Evolutionary conservation across 2,113 vertebrate genomes (phyloP).

Genomic region (Myotis yumanensis): DNA sequence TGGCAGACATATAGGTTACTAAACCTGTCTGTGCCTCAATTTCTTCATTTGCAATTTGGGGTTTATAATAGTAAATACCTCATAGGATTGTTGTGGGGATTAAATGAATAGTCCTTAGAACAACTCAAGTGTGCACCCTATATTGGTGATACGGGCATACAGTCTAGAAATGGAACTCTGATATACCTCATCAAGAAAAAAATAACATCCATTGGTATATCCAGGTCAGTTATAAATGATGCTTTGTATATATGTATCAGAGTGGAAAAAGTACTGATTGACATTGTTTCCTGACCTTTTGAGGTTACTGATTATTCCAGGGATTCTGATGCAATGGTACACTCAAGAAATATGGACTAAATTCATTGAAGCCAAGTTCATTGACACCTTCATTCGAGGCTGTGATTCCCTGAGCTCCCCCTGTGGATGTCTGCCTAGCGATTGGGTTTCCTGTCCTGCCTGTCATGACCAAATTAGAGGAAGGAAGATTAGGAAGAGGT

Average conservation of each 20-base stretch:
- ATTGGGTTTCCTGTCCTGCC: background rate
- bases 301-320: background rate
- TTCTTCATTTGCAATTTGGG: background rate
- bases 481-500: background rate
- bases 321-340: constrained; percentile 15
- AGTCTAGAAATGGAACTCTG: background rate
- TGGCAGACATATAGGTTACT: background rate
- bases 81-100: background rate
- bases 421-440: background rate
- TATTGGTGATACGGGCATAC: background rate
- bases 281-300: constrained; percentile 1
- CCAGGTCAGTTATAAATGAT: background rate
- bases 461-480: background rate
- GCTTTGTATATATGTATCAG: background rate
- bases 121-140: background rate
- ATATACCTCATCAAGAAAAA: background rate
- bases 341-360: constrained; percentile 39
- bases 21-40: background rate
- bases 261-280: background rate
- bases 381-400: background rate
- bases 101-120: background rate
- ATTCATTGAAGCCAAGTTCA: background rate
- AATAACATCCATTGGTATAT: background rate
- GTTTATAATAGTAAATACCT: background rate
- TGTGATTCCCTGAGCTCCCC: background rate